Base-by-base conservation (phyloP, 2,113 vertebrate genomes). In the Setophaga petechia region DNA sequence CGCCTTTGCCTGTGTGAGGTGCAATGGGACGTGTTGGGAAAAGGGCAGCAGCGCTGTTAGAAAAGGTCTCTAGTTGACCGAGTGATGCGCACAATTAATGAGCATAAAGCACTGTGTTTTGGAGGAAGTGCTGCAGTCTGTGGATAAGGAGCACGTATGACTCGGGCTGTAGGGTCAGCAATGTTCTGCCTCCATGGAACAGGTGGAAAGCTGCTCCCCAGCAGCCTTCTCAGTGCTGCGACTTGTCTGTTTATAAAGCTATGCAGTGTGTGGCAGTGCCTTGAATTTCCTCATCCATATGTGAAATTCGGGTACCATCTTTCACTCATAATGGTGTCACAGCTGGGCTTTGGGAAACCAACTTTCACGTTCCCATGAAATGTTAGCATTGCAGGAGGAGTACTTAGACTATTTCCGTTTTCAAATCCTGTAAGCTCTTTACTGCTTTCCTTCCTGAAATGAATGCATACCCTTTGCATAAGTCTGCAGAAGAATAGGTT, bases 201-300 rank as follows among this genome's bases (percentile, higher is more conserved):
- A 15, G 54, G 47, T 33, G 68, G 66, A 21, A 54, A 25, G 10
- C 39, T 12, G 33, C 52, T 35, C 25, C 27, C 14, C 31, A 4
- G 37, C 31, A 51, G 55, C 16, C 17, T 20, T 57, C 25, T 58
- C 18, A 5, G 6, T 6, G 19, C 7, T 43, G 21, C 3, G 1
- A 3, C 21, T 21, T 12, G n/a, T 1, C 28, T n/a, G 19, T 8
- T 71, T 19, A 0, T 35, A 10, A 20, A 67, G 35, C 62, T 58
- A 15, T 3, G 1, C 49, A 8, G 25, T 11, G 2, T 16, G 17
- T 44, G 44, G 43, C n/a, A 52, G 3, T 33, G n/a, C 44, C 46
- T 23, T 20, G 5, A 9, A 6, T 51, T 47, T 33, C 35, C 23
- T 54, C 39, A 31, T 7, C 16, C 43, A 0, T 17, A 1, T 11